Conservation (phyloP, 2,888 invertebrate species). For the Metalampra italica region DNA sequence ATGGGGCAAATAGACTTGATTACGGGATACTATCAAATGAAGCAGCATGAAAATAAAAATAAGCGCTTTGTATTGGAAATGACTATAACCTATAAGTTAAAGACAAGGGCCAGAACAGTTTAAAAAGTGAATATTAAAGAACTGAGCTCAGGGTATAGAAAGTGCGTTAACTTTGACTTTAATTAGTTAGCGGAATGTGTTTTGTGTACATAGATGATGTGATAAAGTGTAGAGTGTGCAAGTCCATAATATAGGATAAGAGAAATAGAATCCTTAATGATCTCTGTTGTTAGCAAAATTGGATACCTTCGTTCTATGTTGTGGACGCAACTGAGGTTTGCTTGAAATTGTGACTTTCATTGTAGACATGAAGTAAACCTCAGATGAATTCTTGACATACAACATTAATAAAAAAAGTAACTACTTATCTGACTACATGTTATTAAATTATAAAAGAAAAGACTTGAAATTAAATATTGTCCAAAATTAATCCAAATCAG, state of each 20-base stretch:
- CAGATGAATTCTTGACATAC: background rate
- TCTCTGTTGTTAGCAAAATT: slow-evolving; percentile 21
- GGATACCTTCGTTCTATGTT: too few species aligned
- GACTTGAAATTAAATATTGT: slow-evolving; percentile 12
- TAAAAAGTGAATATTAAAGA: slow-evolving; percentile 14
- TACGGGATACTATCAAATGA: too few species aligned
- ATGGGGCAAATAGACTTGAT: too few species aligned
- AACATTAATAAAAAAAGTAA: background rate
- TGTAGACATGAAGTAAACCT: too few species aligned
- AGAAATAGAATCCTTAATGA: slow-evolving; percentile 12
- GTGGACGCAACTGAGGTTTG: background rate
- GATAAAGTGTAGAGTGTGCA: slow-evolving; percentile 7
- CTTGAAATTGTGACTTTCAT: too few species aligned
- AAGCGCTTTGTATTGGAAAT: too few species aligned
- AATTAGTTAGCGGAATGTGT: slow-evolving; percentile 7
- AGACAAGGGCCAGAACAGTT: background rate
- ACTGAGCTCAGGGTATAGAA: slow-evolving; percentile 16
- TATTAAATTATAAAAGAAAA: slow-evolving; percentile 5
- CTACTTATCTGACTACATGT: slow-evolving; percentile 7
- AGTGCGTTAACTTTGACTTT: background rate
- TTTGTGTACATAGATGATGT: slow-evolving; percentile 35
- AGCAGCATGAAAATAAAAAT: too few species aligned
- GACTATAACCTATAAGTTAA: background rate
- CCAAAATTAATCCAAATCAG: slow-evolving; percentile 30
- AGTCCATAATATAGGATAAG: slow-evolving; percentile 1